These are phyloP conservation scores for Chromobotia macracanthus DNA, from an alignment of 2,797 vertebrate genomes.

Conservation along the genomic window DNA sequence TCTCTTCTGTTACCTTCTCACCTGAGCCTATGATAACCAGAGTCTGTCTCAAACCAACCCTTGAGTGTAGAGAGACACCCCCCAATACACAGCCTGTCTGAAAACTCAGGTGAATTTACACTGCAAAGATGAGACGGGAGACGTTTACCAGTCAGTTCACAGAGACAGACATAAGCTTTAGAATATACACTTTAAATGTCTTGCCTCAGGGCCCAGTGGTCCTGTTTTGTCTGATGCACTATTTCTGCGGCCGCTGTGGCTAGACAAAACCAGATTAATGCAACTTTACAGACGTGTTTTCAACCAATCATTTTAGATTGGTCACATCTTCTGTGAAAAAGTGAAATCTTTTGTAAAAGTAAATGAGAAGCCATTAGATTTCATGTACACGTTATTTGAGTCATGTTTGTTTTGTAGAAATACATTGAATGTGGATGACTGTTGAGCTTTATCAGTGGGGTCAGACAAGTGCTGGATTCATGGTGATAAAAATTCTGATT, in stretches of 20 bases:
- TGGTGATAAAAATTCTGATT: slow-evolving; percentile 67
- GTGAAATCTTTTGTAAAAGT: slow-evolving; percentile 66
- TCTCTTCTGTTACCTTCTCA: slow-evolving; percentile 41
- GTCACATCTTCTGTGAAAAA: slow-evolving; percentile 54
- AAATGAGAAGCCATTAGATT: slow-evolving; percentile 67
- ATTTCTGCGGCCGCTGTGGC: slow-evolving; percentile 55
- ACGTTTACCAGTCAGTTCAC: slow-evolving; percentile 58
- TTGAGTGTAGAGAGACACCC: slow-evolving; percentile 48
- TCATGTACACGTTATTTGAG: slow-evolving; percentile 74
- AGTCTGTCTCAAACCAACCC: slow-evolving; percentile 28
- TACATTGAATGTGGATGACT: slow-evolving; percentile 69
- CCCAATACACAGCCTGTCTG: slow-evolving; percentile 68
- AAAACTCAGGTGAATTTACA: slow-evolving; percentile 92
- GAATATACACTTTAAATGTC: slow-evolving; percentile 66
- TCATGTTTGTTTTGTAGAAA: slow-evolving; percentile 79
- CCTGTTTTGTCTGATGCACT: slow-evolving; percentile 20
- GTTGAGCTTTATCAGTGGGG: slow-evolving; percentile 69
- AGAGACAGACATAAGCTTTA: slow-evolving; percentile 59
- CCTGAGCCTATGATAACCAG: slow-evolving; percentile 44
- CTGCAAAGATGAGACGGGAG: slow-evolving; percentile 75
- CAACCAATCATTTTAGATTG: slow-evolving; percentile 55
- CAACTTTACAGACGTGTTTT: slow-evolving; percentile 56
- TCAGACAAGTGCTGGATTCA: slow-evolving; percentile 68
- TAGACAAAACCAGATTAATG: slow-evolving; percentile 52
- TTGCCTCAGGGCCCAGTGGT: slow-evolving; percentile 39